Evolutionary conservation across 2,113 vertebrate species (phyloP).

Genomic region (Nothocercus julius): DNA sequence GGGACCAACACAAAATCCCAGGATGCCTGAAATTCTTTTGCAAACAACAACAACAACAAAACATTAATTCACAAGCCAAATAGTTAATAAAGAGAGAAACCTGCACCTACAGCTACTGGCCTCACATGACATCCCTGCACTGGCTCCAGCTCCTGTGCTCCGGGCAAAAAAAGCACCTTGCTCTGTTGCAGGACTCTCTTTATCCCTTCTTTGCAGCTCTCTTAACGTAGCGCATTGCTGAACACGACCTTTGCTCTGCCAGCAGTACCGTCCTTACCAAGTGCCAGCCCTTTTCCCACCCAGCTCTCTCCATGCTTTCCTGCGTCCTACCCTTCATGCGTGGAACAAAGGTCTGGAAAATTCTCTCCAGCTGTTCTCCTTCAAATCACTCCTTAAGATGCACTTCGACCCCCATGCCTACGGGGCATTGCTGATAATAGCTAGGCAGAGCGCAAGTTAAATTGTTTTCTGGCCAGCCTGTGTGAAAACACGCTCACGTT

Average conservation of each 20-base stretch:
- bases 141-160: neutral
- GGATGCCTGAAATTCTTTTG: neutral
- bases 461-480: neutral
- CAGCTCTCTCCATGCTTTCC: neutral
- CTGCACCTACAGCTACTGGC: neutral
- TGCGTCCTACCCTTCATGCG: neutral
- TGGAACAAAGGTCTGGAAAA: conserved; percentile 32
- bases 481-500: neutral
- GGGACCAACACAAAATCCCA: conserved; percentile 16
- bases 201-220: neutral
- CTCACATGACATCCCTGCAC: neutral
- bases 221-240: neutral
- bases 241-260: conserved; percentile 8
- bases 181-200: neutral
- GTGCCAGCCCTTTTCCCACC: neutral
- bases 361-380: neutral
- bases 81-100: neutral
- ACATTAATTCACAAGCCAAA: neutral
- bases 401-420: neutral
- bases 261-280: rapidly evolving
- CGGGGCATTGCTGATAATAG: neutral
- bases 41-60: neutral
- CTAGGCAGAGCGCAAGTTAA: neutral
- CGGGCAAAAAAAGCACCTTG: neutral
- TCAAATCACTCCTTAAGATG: conserved; percentile 12